Conservation (phyloP, 2,113 vertebrate genomes). For the Leiothrix lutea region DNA sequence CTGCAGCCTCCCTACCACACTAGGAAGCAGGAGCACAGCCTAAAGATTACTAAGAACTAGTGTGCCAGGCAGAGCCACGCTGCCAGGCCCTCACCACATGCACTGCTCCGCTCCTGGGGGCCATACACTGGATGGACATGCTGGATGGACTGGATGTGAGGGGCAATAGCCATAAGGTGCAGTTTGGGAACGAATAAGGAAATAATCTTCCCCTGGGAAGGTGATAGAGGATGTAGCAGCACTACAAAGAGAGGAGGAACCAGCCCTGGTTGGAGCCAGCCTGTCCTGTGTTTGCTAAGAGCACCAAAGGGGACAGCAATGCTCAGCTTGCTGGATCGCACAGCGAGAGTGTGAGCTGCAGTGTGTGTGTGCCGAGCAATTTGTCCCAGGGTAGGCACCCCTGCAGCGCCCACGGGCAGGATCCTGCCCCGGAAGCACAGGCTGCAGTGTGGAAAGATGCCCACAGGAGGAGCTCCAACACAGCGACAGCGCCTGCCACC, state of each 20-base stretch:
- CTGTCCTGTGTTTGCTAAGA: background rate
- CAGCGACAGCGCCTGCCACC: background rate
- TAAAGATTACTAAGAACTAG: background rate
- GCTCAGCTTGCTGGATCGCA: background rate
- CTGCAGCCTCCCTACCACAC: background rate
- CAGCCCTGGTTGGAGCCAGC: background rate
- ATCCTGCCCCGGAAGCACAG: background rate
- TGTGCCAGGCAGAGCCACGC: fast-evolving
- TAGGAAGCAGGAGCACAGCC: background rate
- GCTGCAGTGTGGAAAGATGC: background rate
- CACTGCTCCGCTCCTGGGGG: background rate
- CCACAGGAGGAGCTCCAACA: conserved; percentile 67
- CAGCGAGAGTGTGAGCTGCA: fast-evolving
- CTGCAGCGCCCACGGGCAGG: background rate
- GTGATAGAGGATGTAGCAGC: background rate
- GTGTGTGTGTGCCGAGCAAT: fast-evolving
- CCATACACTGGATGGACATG: background rate
- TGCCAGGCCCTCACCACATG: background rate
- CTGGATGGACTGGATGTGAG: fast-evolving
- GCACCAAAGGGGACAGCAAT: background rate
- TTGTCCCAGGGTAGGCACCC: too few species aligned
- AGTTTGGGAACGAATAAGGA: background rate
- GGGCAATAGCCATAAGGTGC: background rate
- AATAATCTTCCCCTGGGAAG: background rate
- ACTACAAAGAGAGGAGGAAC: background rate